phyloP scores from a whole-genome alignment of 2,113 vertebrate genomes.

The Phasianus colchicus region DNA sequence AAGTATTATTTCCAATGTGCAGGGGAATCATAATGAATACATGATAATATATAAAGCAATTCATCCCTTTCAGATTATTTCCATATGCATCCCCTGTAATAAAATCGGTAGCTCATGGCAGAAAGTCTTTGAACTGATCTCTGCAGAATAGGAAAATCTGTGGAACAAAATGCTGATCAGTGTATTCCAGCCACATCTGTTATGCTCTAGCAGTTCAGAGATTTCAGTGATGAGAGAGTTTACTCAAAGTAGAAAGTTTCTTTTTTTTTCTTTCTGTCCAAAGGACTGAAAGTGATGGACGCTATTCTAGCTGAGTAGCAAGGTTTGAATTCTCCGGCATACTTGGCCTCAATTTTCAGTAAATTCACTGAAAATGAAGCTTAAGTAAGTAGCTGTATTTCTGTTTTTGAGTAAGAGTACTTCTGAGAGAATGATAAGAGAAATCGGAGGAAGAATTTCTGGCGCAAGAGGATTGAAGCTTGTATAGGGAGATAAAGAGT shows the following conservation, averaged over 20 bases:
- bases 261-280: background rate
- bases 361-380: background rate
- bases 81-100: slow-evolving; percentile 53
- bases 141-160: slow-evolving; percentile 37
- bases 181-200: slow-evolving; percentile 27
- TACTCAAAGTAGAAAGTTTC: background rate
- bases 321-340: background rate
- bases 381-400: background rate
- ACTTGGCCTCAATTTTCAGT: background rate
- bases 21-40: background rate
- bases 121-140: slow-evolving; percentile 46
- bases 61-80: slow-evolving; percentile 64
- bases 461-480: background rate
- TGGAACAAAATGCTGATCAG: slow-evolving; percentile 13
- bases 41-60: slow-evolving; percentile 45
- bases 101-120: slow-evolving; percentile 33
- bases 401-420: background rate
- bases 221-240: background rate
- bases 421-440: background rate
- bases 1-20: background rate
- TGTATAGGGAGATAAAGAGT: background rate
- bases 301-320: background rate
- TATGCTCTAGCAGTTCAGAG: background rate
- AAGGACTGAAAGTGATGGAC: background rate
- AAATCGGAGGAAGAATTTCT: background rate